Evolutionary conservation across 2,113 vertebrate species (phyloP).

Genomic region (Melanocharis versteri): DNA sequence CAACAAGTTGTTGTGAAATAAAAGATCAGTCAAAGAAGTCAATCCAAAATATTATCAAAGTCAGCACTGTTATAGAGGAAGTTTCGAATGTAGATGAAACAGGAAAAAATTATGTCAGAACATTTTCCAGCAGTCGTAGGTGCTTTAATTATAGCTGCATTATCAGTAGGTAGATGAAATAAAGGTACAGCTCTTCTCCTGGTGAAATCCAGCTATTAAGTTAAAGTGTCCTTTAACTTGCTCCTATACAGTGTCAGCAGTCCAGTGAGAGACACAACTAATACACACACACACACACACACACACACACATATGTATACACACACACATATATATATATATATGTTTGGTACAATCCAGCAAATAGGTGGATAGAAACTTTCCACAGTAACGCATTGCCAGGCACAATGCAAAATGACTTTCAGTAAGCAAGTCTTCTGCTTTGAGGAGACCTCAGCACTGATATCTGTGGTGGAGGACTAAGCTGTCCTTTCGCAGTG

Average conservation of each 20-base stretch:
- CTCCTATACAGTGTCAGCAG: background rate
- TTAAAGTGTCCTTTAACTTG: background rate
- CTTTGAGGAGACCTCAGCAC: background rate
- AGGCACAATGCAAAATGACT: background rate
- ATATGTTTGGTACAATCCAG: background rate
- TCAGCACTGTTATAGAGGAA: background rate
- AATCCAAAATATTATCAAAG: background rate
- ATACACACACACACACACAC: background rate
- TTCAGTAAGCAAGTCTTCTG: background rate
- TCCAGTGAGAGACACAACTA: background rate
- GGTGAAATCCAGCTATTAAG: background rate
- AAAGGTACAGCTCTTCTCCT: background rate
- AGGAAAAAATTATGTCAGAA: background rate
- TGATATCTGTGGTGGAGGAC: background rate
- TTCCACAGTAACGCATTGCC: fast-evolving
- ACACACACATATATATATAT: background rate
- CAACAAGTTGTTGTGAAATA: background rate
- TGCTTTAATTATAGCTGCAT: background rate
- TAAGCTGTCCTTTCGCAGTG: background rate
- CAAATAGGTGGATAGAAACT: background rate
- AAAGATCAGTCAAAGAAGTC: background rate
- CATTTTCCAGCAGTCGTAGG: background rate
- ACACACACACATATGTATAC: fast-evolving
- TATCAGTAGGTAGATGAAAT: background rate
- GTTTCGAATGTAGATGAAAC: background rate